These are phyloP conservation scores for Azemiops feae DNA, from an alignment of 2,113 vertebrate genomes.

Conservation along the genomic window DNA sequence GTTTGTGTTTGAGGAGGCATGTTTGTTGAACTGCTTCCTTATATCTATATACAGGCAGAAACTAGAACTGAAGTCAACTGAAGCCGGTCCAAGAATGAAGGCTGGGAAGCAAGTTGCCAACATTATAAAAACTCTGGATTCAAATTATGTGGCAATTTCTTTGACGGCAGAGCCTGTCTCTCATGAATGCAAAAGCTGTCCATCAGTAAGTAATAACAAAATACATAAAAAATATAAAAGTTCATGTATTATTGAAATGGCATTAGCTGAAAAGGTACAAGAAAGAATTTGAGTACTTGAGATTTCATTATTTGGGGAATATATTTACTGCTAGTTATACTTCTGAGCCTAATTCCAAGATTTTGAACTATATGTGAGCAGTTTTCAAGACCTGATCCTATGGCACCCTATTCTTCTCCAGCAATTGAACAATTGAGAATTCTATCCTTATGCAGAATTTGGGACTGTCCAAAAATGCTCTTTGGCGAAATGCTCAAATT, in stretches of 20 bases:
- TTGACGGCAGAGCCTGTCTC: constrained; percentile 78
- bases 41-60: constrained; percentile 76
- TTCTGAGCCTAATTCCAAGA: neutral
- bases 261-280: neutral
- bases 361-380: neutral
- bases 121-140: constrained; percentile 81
- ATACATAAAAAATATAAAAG: neutral
- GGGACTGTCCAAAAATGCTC: too few relatives aligned
- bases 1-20: neutral
- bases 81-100: constrained; percentile 75
- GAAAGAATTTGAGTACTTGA: neutral
- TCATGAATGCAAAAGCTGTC: constrained; percentile 79
- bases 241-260: neutral
- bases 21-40: constrained; percentile 19
- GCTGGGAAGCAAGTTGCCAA: constrained; percentile 78
- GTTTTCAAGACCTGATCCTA: neutral
- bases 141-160: constrained; percentile 77
- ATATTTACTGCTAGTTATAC: neutral
- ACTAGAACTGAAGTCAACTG: constrained; percentile 74
- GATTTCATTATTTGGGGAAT: neutral
- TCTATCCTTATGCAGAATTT: neutral
- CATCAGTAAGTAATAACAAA: constrained; percentile 77
- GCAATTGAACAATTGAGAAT: neutral
- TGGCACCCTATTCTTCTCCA: neutral
- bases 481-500: too few relatives aligned